These are phyloP conservation scores for Scomber colias DNA, from an alignment of 2,113 vertebrate genomes.

Conservation along the genomic window DNA sequence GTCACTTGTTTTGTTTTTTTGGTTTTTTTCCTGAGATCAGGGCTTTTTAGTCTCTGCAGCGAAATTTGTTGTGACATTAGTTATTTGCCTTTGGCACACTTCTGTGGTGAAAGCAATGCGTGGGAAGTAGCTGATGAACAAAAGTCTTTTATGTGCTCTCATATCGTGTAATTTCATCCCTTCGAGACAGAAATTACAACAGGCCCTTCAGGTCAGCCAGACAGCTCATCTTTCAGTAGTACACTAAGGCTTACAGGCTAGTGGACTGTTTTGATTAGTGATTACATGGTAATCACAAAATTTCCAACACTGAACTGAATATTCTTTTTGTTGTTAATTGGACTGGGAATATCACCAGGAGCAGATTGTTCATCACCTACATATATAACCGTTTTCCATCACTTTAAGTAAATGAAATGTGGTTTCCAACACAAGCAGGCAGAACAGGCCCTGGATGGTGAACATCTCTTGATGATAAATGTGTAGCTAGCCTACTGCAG, in stretches of 20 bases:
- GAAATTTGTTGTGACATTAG: not conserved
- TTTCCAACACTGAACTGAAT: conserved; percentile 11
- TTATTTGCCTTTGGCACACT: conserved; percentile 28
- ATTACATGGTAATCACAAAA: not conserved
- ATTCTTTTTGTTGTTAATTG: conserved; percentile 4
- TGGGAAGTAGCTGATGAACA: conserved; percentile 11
- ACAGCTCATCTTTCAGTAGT: conserved; percentile 34
- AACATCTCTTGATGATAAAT: no score
- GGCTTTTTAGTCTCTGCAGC: not conserved
- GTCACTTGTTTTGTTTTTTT: not conserved
- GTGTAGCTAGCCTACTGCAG: no score
- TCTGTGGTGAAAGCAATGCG: not conserved
- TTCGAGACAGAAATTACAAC: conserved; percentile 8
- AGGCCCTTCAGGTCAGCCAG: conserved; percentile 25
- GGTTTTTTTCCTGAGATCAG: not conserved
- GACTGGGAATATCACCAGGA: not conserved
- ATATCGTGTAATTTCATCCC: conserved; percentile 18
- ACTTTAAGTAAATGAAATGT: not conserved
- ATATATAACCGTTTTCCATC: not conserved
- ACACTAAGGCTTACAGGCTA: not conserved
- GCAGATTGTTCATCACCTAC: not conserved
- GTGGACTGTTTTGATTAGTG: conserved; percentile 12
- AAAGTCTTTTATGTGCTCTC: not conserved
- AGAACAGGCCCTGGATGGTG: no score
- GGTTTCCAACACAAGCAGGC: no score